A percentile compares a stretch with the other conserved stretches of the same genome.
phyloP scores from a whole-genome alignment of 2,113 vertebrate species.

The Neotragus pygmaeus region DNA sequence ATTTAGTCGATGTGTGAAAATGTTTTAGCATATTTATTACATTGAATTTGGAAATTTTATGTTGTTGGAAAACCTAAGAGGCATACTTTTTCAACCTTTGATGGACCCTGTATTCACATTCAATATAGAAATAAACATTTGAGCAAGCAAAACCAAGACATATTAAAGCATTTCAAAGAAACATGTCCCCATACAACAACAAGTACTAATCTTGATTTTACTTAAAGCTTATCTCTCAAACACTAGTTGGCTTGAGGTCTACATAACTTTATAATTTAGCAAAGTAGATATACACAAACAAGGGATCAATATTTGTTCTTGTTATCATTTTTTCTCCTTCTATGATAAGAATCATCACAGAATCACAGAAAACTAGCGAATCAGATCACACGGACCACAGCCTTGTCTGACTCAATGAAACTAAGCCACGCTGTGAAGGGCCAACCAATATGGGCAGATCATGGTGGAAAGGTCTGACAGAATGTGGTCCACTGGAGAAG shows the following conservation, averaged over 20 bases:
- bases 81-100: not conserved
- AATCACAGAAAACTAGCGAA: not conserved
- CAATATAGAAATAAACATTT: constrained; percentile 1
- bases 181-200: not conserved
- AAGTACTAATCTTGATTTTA: constrained; percentile 28
- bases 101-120: not conserved
- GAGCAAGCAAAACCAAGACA: not conserved
- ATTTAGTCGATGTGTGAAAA: not conserved
- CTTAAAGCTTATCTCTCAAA: not conserved
- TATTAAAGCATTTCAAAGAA: constrained; percentile 37
- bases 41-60: not conserved
- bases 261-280: constrained; percentile 25
- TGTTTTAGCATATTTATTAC: not conserved
- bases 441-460: not conserved
- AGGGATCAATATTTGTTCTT: not conserved
- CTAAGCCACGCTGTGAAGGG: not conserved
- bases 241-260: not conserved
- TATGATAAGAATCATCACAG: not conserved
- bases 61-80: not conserved
- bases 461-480: not conserved
- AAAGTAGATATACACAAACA: not conserved
- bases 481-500: not conserved
- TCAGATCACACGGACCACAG: not conserved
- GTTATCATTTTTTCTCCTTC: not conserved
- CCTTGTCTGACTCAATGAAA: not conserved